Base-by-base conservation (phyloP, 1,140 invertebrate genomes). In the Pachypeltis micranthus region DNA sequence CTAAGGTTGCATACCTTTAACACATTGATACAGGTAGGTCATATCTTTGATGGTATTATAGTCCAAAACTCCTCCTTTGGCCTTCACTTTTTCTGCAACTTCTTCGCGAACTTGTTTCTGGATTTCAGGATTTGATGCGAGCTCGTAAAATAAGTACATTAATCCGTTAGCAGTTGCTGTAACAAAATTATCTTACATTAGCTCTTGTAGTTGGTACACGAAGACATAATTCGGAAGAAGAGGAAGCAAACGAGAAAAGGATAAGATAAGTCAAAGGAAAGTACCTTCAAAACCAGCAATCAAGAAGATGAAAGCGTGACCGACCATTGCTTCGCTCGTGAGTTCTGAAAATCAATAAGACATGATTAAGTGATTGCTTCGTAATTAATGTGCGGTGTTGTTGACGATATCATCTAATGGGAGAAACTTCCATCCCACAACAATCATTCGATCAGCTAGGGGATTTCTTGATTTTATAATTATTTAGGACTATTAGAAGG, bases 21-120 rank as follows among this genome's bases (percentile, higher is more conserved):
- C 69, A 0, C 82, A 74, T 70, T 79, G 80, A 34, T 64, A 59
- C 2, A 64, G 14, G 61, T 68, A 70, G 12, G 39, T 44, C 51
- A 70, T 63, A 24, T 66, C 62, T 23, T 65, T 65, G 2, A 72
- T 29, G 19, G 62, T 56, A 16, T 73, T 67, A 47, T 70, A 69
- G 7, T 54, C 61, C 2, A 70, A n/a, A 7, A 73, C 74, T 0
- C 77, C 80, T 19, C 74, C 69, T 10, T 76, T 70, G 56, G 69
- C 66, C 16, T 65, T 59, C 58, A 72, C 65, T 2, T 24, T 23
- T 16, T 44, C 2, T 1, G 66, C 12, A 7, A 88, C 78, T 74
- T 88, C 84, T 51, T 76, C 67, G 4, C 80, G 68, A 1, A 83
- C 60, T 63, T 72, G 76, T 1, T 82, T 72, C 65, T 87, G 85